These are phyloP conservation scores for Phalacrocorax brasilianus DNA, from an alignment of 2,113 vertebrate genomes.

Conservation along the genomic window DNA sequence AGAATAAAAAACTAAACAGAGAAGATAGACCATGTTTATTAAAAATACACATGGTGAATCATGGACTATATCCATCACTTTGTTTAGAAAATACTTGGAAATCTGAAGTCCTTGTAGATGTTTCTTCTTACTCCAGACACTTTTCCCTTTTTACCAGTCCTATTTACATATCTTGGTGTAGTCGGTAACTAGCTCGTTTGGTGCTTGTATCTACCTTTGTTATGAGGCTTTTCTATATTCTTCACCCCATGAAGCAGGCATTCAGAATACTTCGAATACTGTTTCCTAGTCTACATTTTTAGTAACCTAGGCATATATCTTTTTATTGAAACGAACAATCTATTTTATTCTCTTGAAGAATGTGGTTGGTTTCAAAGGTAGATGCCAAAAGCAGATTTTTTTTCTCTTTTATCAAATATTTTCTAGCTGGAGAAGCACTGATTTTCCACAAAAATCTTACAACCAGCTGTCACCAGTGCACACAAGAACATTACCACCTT, in stretches of 20 bases:
- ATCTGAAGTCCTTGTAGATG: background rate
- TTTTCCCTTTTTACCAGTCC: background rate
- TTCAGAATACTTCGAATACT: background rate
- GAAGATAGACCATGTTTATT: background rate
- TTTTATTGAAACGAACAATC: background rate
- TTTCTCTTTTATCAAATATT: background rate
- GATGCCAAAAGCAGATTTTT: background rate
- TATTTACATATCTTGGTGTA: background rate
- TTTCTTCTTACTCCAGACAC: background rate
- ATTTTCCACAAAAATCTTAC: background rate
- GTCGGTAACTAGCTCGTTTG: background rate
- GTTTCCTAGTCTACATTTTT: background rate
- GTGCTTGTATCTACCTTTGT: background rate
- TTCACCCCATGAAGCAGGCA: background rate
- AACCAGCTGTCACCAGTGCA: background rate
- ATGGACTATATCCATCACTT: background rate
- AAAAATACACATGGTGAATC: background rate
- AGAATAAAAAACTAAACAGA: background rate
- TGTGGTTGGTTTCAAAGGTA: background rate
- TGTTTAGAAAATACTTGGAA: background rate
- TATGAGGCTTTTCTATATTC: background rate
- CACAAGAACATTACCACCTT: background rate
- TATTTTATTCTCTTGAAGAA: background rate
- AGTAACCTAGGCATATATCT: background rate
- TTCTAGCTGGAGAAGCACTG: background rate